A percentile compares a stretch with the other conserved stretches of the same genome.
phyloP scores from a whole-genome alignment of 2,888 invertebrate genomes.

The Zhuqinia jingwanae region DNA sequence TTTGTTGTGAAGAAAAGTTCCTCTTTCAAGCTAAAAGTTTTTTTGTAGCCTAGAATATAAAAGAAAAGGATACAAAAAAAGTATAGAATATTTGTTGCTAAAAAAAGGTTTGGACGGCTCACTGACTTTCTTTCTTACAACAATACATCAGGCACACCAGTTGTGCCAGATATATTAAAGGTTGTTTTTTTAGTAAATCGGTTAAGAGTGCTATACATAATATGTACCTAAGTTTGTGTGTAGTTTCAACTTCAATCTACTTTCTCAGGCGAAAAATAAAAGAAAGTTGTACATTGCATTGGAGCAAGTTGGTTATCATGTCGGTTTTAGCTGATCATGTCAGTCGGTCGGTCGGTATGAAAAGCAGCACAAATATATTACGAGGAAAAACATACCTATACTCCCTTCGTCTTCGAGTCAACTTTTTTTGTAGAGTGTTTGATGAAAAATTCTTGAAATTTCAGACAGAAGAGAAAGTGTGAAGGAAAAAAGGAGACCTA shows the following conservation, averaged over 20 bases:
- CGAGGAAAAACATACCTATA: no score
- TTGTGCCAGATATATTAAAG: no score
- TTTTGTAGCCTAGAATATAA: not conserved
- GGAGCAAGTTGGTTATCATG: not conserved
- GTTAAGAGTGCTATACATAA: no score
- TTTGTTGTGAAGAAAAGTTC: constrained; percentile 45
- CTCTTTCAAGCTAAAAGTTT: constrained; percentile 5
- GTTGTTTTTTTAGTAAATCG: no score
- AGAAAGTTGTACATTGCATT: not conserved
- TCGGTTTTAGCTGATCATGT: not conserved
- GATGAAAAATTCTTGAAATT: not conserved
- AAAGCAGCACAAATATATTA: not conserved
- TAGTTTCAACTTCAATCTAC: no score
- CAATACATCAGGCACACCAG: not conserved
- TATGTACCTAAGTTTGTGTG: no score
- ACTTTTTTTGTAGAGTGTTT: no score
- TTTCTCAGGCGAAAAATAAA: no score
- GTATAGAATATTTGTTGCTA: constrained; percentile 25
- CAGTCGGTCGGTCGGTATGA: no score
- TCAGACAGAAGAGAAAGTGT: not conserved
- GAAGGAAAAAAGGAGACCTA: not conserved
- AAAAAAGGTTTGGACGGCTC: constrained; percentile 7
- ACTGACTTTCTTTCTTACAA: not conserved
- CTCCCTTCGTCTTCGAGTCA: no score
- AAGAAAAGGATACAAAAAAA: constrained; percentile 17